Conservation (phyloP, 1,140 invertebrate species). For the Neomicropteryx cornuta region DNA sequence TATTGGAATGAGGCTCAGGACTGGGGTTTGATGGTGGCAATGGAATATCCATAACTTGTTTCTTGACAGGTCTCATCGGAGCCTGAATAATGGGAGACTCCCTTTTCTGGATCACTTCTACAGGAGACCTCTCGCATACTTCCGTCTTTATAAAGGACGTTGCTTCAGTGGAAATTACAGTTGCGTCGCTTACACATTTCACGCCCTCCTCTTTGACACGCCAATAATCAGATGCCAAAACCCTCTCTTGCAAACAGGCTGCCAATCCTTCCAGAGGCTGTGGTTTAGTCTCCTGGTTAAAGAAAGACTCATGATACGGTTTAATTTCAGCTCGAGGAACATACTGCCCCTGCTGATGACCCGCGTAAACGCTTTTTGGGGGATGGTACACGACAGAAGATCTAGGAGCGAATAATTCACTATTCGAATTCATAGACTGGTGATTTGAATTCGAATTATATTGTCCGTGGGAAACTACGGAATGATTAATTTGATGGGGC, state of each 20-base stretch:
- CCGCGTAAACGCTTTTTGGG: conserved; percentile 10
- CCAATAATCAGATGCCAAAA: conserved; percentile 48
- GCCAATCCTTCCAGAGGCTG: conserved; percentile 51
- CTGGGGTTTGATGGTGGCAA: conserved; percentile 22
- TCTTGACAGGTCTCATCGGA: conserved; percentile 19
- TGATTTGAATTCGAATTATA: too few relatives aligned
- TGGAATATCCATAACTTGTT: conserved; percentile 14
- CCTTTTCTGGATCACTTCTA: conserved; percentile 16
- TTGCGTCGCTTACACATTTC: conserved; percentile 16
- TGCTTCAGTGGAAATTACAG: conserved; percentile 7
- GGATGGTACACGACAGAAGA: conserved; percentile 23
- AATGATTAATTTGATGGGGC: too few relatives aligned
- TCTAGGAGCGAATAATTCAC: too few relatives aligned
- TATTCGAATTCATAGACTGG: too few relatives aligned
- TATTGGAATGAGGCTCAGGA: conserved; percentile 47
- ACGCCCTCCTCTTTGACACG: conserved; percentile 47
- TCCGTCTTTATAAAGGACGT: conserved; percentile 15
- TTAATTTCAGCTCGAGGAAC: conserved; percentile 58
- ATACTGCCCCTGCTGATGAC: conserved; percentile 27
- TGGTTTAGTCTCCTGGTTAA: conserved; percentile 30
- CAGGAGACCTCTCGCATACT: conserved; percentile 14
- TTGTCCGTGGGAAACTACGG: too few relatives aligned
- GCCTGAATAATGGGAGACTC: conserved; percentile 27
- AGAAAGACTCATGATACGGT: conserved; percentile 60
- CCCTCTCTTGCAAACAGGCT: conserved; percentile 69